phyloP scores from a whole-genome alignment of 1,140 invertebrate genomes.

The Atopsyche davidsoni region DNA sequence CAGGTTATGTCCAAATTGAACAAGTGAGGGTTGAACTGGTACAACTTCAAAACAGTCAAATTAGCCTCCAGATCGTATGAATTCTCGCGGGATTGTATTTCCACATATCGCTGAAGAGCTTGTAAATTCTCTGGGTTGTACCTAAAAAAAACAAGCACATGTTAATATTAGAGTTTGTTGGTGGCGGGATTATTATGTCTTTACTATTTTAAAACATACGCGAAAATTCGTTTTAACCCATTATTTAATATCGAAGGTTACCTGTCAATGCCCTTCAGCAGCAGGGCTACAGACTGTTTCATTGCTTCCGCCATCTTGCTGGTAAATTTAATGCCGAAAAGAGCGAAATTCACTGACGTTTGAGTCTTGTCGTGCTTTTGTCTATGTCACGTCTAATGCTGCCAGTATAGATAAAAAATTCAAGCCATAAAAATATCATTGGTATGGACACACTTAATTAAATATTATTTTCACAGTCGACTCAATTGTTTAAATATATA shows the following conservation, averaged over 20 bases:
- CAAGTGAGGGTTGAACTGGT: slow-evolving; percentile 90
- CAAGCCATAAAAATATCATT: no score
- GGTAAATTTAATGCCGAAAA: no score
- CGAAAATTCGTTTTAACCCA: not conserved
- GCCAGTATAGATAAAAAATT: no score
- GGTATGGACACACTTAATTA: no score
- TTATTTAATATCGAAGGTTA: slow-evolving; percentile 36
- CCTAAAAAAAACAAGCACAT: slow-evolving; percentile 13
- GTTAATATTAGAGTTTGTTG: no score
- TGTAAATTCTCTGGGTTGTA: slow-evolving; percentile 45
- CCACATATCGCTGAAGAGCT: slow-evolving; percentile 86
- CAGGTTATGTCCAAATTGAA: slow-evolving; percentile 76
- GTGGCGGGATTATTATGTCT: no score
- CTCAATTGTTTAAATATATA: no score
- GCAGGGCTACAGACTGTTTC: slow-evolving; percentile 64
- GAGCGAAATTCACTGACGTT: no score
- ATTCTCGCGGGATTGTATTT: slow-evolving; percentile 88
- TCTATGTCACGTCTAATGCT: no score
- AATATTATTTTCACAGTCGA: no score
- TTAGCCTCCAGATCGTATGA: slow-evolving; percentile 95
- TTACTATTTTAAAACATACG: no score
- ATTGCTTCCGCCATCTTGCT: slow-evolving; percentile 63
- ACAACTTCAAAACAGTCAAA: slow-evolving; percentile 82
- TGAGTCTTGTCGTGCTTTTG: no score
- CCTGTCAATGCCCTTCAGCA: slow-evolving; percentile 77